Evolutionary conservation across 2,113 vertebrate genomes (phyloP).

Genomic region (Lagenorhynchus albirostris): DNA sequence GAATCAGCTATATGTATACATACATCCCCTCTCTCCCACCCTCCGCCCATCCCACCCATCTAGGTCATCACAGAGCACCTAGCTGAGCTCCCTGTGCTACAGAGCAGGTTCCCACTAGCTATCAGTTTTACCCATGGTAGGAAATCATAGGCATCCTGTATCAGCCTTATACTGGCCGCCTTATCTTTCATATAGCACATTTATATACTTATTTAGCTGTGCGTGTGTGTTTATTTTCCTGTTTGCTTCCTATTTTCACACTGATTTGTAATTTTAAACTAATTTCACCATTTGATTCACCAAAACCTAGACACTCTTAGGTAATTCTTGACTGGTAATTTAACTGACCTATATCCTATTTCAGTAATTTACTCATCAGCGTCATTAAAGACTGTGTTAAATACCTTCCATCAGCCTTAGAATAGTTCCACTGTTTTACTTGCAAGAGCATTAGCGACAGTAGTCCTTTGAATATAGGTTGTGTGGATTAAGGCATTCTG

Average conservation of each 20-base stretch:
- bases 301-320: neutral
- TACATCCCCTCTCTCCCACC: too few relatives aligned
- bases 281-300: neutral
- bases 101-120: too few relatives aligned
- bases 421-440: neutral
- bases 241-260: neutral
- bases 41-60: too few relatives aligned
- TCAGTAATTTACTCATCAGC: neutral
- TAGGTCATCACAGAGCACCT: too few relatives aligned
- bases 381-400: neutral
- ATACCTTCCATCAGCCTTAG: neutral
- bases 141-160: neutral
- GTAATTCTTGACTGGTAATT: neutral
- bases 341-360: neutral
- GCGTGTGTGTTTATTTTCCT: neutral
- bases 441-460: neutral
- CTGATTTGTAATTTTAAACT: neutral
- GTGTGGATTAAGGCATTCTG: neutral
- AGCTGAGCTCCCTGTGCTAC: too few relatives aligned
- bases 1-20: too few relatives aligned
- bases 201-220: neutral
- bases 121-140: neutral
- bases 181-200: neutral
- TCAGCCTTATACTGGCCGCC: fast-evolving
- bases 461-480: neutral